A percentile compares a stretch with the other conserved stretches of the same genome.
Evolutionary conservation across 2,113 vertebrate species (phyloP).

Genomic region (Perognathus longimembris): DNA sequence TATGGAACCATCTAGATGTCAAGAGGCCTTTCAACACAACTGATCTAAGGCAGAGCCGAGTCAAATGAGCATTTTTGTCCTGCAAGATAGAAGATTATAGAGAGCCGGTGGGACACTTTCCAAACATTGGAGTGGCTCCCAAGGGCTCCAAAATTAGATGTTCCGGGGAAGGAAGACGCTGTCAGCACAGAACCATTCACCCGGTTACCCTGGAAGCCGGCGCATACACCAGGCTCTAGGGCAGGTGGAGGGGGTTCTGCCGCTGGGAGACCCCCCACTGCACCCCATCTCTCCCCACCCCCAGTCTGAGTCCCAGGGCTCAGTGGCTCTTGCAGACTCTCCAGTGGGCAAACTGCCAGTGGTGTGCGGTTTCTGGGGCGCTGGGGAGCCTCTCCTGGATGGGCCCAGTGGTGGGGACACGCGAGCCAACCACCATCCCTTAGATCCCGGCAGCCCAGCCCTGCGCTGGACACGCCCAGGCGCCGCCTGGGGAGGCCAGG

Average conservation of each 20-base stretch:
- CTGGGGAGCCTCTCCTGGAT: background rate
- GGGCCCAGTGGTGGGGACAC: background rate
- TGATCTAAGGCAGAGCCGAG: background rate
- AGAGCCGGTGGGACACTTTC: background rate
- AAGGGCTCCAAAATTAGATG: background rate
- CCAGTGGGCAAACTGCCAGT: background rate
- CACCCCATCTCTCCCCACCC: no score
- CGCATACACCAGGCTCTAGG: background rate
- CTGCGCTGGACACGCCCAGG: background rate
- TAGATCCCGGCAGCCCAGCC: no score
- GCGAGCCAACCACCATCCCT: no score
- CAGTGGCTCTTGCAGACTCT: background rate
- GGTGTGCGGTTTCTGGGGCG: background rate
- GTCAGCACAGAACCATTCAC: background rate
- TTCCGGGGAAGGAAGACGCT: background rate
- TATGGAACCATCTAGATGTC: background rate
- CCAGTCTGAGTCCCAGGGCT: no score
- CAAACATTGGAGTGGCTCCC: background rate
- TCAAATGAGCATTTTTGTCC: background rate
- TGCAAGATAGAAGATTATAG: background rate
- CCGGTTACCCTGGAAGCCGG: background rate
- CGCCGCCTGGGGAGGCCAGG: background rate
- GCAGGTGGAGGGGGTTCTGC: background rate
- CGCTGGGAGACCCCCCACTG: no score
- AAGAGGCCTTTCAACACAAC: constrained; percentile 34